Base-by-base conservation (phyloP, 2,797 vertebrate genomes). In the Borostomias antarcticus region DNA sequence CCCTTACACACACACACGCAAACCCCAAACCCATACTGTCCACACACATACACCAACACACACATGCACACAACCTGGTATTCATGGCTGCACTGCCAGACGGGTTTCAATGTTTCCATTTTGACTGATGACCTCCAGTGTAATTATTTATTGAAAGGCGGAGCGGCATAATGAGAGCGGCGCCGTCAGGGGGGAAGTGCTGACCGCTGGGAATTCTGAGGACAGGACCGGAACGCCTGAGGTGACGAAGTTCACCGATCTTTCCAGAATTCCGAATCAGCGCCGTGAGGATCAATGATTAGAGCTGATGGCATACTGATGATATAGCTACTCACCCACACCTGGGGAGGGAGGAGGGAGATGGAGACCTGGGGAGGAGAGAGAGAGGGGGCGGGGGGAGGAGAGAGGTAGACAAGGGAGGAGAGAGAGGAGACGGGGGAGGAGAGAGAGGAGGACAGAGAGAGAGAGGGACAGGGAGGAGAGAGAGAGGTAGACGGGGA, bases 141-240 rank as follows among this genome's bases (percentile, higher is more conserved):
- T 92, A 92, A 92, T 92, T 92, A 92, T 92, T 91, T 93, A 93
- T 92, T 88, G 91, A 90, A 91, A 92, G 90, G 84, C 86, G 80
- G 85, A 85, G 89, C 82, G 56, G 82, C 88, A 91, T 91, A 89
- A 93, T 93, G 91, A 91, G 85, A 91, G 90, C 89, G 89, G 83
- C 80, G 85, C 85, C 78, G 77, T 69, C 76, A 78, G 77, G 80
- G 80, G 82, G 77, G 83, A 90, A 85, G 75, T 85, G 85, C 84
- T 87, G 89, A 92, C 89, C 76, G 68, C 75, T 79, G 85, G 85
- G 90, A 84, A 87, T 87, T 86, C 81, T 75, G 79, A 78, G 83
- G 81, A 88, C 82, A 72, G 85, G 87, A 86, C 83, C 69, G 65
- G 61, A 86, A 83, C 69, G 79, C 81, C 78, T 75, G 87, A 90